Conservation (phyloP, 2,797 vertebrate species). For the Taenioides sp. region DNA sequence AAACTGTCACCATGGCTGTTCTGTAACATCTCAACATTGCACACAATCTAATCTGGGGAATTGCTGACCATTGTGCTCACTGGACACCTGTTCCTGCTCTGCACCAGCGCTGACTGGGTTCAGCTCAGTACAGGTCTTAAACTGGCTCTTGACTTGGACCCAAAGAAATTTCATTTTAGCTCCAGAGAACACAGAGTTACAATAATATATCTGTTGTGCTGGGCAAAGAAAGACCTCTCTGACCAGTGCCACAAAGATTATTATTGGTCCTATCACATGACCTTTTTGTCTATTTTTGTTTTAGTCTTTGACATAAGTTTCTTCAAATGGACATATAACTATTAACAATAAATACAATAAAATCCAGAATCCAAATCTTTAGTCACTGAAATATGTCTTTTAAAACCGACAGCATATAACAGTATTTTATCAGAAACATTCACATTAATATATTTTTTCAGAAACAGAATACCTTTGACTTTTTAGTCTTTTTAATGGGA, state of each 20-base stretch:
- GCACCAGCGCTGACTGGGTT: slow-evolving; percentile 35
- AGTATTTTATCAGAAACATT: not conserved
- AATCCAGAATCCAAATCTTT: too few species aligned
- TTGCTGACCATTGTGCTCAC: slow-evolving; percentile 35
- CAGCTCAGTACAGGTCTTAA: slow-evolving; percentile 35
- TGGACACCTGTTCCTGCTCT: slow-evolving; percentile 46
- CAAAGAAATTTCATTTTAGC: slow-evolving; percentile 18
- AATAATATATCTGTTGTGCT: slow-evolving; percentile 15
- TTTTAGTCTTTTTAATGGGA: too few species aligned
- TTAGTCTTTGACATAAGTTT: too few species aligned
- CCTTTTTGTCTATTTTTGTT: not conserved
- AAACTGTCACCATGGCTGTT: slow-evolving; percentile 42
- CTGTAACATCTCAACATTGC: slow-evolving; percentile 45
- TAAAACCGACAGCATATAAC: too few species aligned
- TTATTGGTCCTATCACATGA: not conserved
- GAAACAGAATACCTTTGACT: not conserved
- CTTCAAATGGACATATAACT: too few species aligned
- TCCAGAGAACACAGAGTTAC: slow-evolving; percentile 13
- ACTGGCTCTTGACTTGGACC: slow-evolving; percentile 23
- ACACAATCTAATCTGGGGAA: slow-evolving; percentile 42
- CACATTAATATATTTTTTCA: not conserved
- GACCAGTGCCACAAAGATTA: not conserved
- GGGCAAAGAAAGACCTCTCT: not conserved
- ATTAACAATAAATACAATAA: too few species aligned
- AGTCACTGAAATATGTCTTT: too few species aligned